Percentiles rank a stretch among this genome's conserved stretches.
phyloP scores from a whole-genome alignment of 2,113 vertebrate genomes.

The Macroglossus sobrinus region DNA sequence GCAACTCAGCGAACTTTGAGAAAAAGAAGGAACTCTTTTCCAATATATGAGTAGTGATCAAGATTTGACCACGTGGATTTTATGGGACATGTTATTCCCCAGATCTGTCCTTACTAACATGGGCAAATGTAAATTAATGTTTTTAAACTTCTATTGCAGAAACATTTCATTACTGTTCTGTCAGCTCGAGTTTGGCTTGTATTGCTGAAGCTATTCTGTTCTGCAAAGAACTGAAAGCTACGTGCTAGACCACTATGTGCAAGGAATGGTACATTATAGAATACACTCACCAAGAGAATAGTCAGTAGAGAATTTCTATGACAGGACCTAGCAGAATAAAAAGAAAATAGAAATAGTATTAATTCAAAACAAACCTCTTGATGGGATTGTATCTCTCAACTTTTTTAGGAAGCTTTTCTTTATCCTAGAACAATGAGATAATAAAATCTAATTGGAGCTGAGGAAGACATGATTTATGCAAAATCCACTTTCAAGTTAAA shows the following conservation, averaged over 20 bases:
- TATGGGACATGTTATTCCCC: constrained; percentile 81
- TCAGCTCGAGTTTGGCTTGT: constrained; percentile 60
- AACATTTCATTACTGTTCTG: constrained; percentile 81
- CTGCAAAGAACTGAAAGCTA: too few species aligned
- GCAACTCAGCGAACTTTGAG: constrained; percentile 78
- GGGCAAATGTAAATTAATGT: constrained; percentile 79
- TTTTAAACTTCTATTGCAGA: constrained; percentile 83
- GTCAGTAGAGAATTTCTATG: background rate
- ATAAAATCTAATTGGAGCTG: background rate
- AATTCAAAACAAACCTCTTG: background rate
- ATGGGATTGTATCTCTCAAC: background rate
- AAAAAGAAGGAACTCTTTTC: constrained; percentile 54
- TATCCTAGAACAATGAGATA: background rate
- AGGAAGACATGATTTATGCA: background rate
- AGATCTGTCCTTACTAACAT: constrained; percentile 82
- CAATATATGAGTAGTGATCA: constrained; percentile 82
- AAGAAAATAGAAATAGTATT: background rate
- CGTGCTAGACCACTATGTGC: background rate
- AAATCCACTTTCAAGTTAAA: constrained; percentile 40
- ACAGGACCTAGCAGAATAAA: background rate
- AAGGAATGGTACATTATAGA: background rate
- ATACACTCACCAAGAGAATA: background rate
- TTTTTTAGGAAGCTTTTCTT: background rate
- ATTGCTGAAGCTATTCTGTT: background rate
- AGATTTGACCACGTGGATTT: constrained; percentile 82